A percentile compares a stretch with the other conserved stretches of the same genome.
phyloP scores from a whole-genome alignment of 2,113 vertebrate species.

The Pachycephala philippinensis region DNA sequence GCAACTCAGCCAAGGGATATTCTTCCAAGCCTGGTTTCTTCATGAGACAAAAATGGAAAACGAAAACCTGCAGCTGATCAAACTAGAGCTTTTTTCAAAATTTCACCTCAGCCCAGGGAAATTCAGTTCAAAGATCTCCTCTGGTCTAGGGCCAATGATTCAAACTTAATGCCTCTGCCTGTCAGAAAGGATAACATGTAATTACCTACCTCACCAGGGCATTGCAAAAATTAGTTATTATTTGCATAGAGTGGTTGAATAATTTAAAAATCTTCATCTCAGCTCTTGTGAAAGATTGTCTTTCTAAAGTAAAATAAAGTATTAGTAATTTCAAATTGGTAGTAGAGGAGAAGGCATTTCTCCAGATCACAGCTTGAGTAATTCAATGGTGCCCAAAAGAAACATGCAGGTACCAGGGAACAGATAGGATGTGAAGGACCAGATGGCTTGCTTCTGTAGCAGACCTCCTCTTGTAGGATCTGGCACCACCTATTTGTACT shows the following conservation, averaged over 20 bases:
- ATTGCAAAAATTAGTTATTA: slow-evolving; percentile 9
- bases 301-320: neutral
- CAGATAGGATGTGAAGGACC: neutral
- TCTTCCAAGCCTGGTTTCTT: neutral
- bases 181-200: neutral
- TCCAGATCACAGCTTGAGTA: neutral
- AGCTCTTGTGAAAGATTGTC: neutral
- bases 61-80: neutral
- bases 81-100: neutral
- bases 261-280: neutral
- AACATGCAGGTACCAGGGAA: neutral
- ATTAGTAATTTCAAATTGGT: neutral
- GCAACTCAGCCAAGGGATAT: neutral
- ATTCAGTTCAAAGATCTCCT: neutral
- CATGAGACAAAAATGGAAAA: neutral
- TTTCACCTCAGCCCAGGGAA: neutral
- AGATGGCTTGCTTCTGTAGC: neutral
- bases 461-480: neutral
- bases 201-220: neutral
- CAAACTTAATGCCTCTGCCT: neutral
- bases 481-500: neutral
- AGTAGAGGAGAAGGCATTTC: neutral
- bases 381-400: neutral
- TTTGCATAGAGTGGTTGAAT: slow-evolving; percentile 27
- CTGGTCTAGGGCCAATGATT: neutral